phyloP scores from a whole-genome alignment of 2,888 invertebrate genomes.

The Macaria notata region DNA sequence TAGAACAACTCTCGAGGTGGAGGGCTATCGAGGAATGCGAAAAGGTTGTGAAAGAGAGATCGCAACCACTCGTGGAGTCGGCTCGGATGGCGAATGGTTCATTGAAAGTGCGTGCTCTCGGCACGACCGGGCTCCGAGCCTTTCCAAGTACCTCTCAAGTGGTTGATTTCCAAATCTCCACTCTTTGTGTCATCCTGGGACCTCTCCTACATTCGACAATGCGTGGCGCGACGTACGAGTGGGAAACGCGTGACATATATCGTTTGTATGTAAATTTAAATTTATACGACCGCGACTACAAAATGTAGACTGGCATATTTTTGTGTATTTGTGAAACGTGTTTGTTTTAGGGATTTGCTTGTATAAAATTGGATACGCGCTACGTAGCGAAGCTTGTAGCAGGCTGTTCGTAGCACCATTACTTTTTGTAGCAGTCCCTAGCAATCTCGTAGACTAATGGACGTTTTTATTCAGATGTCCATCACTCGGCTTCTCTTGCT shows the following conservation, averaged over 20 bases:
- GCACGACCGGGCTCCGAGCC: slow-evolving; percentile 34
- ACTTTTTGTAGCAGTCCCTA: slow-evolving; percentile 2
- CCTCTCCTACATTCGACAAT: slow-evolving; percentile 7
- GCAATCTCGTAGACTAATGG: slow-evolving; percentile 7
- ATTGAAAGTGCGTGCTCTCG: slow-evolving; percentile 43
- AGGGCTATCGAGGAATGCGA: slow-evolving; percentile 16
- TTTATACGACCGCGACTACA: background rate
- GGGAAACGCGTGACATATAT: slow-evolving; percentile 3
- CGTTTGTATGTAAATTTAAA: slow-evolving; percentile 13
- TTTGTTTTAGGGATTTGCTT: background rate
- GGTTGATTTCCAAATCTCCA: slow-evolving; percentile 35
- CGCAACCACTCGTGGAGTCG: slow-evolving; percentile 20
- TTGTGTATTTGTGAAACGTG: slow-evolving; percentile 3
- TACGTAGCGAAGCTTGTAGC: slow-evolving; percentile 1
- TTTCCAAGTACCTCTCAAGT: slow-evolving; percentile 37
- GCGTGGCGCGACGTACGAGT: background rate
- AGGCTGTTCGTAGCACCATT: slow-evolving; percentile 2
- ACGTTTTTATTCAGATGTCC: slow-evolving; percentile 1
- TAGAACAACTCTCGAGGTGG: slow-evolving; percentile 18
- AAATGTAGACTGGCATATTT: slow-evolving; percentile 1
- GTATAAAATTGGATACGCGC: background rate
- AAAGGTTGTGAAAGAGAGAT: slow-evolving; percentile 31
- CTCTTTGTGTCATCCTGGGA: slow-evolving; percentile 10
- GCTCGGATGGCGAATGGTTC: slow-evolving; percentile 41
- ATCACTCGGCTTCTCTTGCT: background rate